phyloP scores from a whole-genome alignment of 2,113 vertebrate genomes.

The Ptilorrhoa leucosticta region DNA sequence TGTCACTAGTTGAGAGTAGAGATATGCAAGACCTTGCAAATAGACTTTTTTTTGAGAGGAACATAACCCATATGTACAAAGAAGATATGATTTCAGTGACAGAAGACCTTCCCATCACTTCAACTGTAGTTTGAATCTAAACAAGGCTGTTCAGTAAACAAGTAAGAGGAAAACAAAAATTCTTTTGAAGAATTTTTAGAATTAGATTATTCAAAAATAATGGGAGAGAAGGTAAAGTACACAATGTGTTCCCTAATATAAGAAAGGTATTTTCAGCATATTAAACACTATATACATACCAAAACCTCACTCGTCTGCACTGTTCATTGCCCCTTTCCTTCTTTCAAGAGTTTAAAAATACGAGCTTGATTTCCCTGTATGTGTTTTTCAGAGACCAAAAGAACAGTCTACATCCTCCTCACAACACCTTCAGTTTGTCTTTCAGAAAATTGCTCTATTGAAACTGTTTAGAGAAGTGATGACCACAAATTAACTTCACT shows the following conservation, averaged over 20 bases:
- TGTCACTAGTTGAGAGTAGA: neutral
- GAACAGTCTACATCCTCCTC: neutral
- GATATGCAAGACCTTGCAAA: neutral
- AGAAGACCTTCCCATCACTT: neutral
- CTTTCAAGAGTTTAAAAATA: neutral
- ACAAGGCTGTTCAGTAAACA: neutral
- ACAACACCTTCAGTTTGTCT: neutral
- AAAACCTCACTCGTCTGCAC: accelerated
- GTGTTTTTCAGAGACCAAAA: neutral
- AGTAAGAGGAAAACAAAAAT: neutral
- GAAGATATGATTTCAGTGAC: neutral
- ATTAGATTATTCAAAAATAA: neutral
- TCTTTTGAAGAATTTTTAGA: neutral
- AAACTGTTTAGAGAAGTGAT: neutral
- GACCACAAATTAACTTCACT: neutral
- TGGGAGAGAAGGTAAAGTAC: neutral
- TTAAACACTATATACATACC: neutral
- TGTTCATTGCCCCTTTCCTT: neutral
- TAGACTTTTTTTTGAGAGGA: neutral
- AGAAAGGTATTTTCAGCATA: neutral
- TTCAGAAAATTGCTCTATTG: neutral
- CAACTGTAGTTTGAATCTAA: neutral
- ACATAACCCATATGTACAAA: neutral
- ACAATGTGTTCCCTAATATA: neutral
- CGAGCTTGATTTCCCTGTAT: neutral